These are phyloP conservation scores for Ennomos quercinarius DNA, from an alignment of 2,888 invertebrate species.

Conservation along the genomic window DNA sequence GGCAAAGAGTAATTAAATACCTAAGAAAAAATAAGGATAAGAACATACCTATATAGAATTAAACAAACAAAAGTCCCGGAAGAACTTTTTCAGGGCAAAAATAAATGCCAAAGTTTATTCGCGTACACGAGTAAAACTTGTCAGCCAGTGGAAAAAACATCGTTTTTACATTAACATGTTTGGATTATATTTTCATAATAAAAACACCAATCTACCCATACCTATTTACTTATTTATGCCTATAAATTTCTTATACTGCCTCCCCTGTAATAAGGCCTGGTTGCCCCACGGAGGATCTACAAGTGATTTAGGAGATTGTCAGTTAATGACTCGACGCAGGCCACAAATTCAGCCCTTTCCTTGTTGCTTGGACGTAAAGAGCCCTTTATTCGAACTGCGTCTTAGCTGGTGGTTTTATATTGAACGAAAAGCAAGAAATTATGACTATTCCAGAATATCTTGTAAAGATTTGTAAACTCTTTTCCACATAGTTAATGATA, in stretches of 20 bases:
- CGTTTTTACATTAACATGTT: too few species aligned
- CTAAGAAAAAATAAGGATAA: too few species aligned
- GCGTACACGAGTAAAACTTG: too few species aligned
- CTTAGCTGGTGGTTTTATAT: conserved; percentile 37
- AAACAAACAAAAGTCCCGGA: too few species aligned
- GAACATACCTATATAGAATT: too few species aligned
- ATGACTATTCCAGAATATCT: conserved; percentile 26
- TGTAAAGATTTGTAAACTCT: background rate
- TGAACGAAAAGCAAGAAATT: conserved; percentile 39
- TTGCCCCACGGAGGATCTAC: conserved; percentile 69
- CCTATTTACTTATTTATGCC: conserved; percentile 42
- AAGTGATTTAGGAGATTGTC: conserved; percentile 83
- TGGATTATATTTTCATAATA: background rate
- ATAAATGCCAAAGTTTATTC: too few species aligned
- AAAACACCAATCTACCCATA: conserved; percentile 6
- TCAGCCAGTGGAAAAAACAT: too few species aligned
- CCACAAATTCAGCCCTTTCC: conserved; percentile 77
- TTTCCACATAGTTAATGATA: too few species aligned
- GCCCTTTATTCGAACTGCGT: conserved; percentile 43
- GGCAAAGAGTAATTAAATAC: too few species aligned
- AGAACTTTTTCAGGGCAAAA: too few species aligned
- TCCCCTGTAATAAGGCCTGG: conserved; percentile 73
- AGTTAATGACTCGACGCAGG: conserved; percentile 73
- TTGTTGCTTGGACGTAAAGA: conserved; percentile 60
- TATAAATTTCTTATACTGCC: conserved; percentile 74